phyloP scores from a whole-genome alignment of 92 coral and sea anemone species.

The Pocillopora meandrina region DNA sequence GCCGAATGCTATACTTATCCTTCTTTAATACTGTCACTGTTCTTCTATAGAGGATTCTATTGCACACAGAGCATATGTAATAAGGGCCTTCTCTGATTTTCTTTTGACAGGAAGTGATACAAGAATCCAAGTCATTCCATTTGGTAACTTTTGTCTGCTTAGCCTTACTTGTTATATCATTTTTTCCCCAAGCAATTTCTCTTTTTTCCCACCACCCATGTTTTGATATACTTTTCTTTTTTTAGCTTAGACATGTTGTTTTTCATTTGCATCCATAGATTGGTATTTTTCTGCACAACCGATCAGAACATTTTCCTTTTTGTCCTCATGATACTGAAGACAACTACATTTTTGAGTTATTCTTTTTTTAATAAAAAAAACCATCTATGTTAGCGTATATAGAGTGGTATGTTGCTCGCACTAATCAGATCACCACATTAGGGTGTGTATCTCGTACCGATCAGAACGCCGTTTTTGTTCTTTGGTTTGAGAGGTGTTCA shows the following conservation, averaged over 20 bases:
- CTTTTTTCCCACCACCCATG: neutral
- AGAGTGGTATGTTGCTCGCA: too few relatives aligned
- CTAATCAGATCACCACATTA: too few relatives aligned
- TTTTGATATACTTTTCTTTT: neutral
- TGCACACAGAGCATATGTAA: constrained; percentile 9
- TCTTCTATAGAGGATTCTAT: too few relatives aligned
- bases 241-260: neutral
- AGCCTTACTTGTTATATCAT: neutral
- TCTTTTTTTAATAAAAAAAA: constrained; percentile 5
- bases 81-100: constrained; percentile 27
- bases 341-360: neutral
- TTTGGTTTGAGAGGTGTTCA: too few relatives aligned
- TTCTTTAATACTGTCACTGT: too few relatives aligned
- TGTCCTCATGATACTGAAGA: constrained; percentile 1
- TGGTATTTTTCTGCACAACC: neutral
- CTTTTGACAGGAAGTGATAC: neutral
- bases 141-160: neutral
- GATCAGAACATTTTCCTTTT: neutral
- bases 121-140: neutral
- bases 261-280: neutral
- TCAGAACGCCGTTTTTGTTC: too few relatives aligned
- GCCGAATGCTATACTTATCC: too few relatives aligned
- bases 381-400: constrained; percentile 4
- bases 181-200: neutral
- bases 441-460: too few relatives aligned